These are phyloP conservation scores for Sebastes vulpes DNA, from an alignment of 2,797 vertebrate genomes.

Conservation along the genomic window DNA sequence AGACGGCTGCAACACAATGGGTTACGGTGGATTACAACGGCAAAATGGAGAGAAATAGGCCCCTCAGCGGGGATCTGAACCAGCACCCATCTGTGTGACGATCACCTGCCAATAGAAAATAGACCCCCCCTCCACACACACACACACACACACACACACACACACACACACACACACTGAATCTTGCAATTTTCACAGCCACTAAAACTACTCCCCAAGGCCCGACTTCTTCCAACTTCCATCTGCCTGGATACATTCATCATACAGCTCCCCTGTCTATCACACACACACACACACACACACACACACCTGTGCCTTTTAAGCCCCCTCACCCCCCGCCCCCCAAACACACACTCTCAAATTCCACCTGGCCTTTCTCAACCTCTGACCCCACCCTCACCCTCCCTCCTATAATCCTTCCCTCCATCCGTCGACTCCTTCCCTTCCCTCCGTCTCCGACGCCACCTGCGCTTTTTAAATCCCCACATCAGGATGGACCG, in stretches of 20 bases:
- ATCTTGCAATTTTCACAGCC: no score
- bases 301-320: no score
- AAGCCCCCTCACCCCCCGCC: neutral
- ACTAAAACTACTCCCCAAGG: no score
- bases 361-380: slow-evolving; percentile 75
- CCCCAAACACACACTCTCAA: slow-evolving; percentile 38
- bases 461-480: slow-evolving; percentile 80
- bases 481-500: slow-evolving; percentile 67
- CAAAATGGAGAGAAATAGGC: slow-evolving; percentile 53
- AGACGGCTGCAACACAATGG: slow-evolving; percentile 62
- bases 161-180: no score
- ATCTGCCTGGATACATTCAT: no score
- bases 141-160: no score
- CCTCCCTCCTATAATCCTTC: slow-evolving; percentile 57
- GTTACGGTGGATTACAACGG: slow-evolving; percentile 39
- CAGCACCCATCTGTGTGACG: slow-evolving; percentile 69
- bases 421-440: slow-evolving; percentile 51
- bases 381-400: slow-evolving; percentile 72
- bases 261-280: no score
- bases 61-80: slow-evolving; percentile 63
- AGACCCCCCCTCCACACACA: neutral
- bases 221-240: no score
- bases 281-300: no score
- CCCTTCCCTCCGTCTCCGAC: slow-evolving; percentile 51
- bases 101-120: slow-evolving; percentile 66